Evolutionary conservation across 2,888 invertebrate species (phyloP).

Genomic region (Pammene fasciana): DNA sequence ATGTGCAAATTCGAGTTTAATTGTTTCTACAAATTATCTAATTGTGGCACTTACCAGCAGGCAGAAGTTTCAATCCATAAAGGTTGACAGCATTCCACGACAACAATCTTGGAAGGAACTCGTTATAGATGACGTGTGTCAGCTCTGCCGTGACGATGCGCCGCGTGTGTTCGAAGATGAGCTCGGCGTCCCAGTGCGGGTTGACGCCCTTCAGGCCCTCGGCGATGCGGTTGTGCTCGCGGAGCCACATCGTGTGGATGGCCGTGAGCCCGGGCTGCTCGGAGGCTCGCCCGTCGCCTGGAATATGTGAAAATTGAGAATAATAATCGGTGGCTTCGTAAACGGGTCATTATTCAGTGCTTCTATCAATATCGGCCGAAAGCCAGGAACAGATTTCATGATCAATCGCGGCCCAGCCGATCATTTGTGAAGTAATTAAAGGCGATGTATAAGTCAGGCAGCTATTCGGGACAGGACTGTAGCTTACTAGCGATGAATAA

Average conservation of each 20-base stretch:
- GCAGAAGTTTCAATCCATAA: constrained; percentile 92
- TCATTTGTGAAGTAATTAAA: too few species aligned
- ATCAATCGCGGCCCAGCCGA: too few species aligned
- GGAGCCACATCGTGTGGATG: constrained; percentile 93
- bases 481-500: too few species aligned
- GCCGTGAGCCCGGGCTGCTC: constrained; percentile 95
- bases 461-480: too few species aligned
- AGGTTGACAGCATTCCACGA: constrained; percentile 95
- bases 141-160: constrained; percentile 90
- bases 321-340: too few species aligned
- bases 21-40: too few species aligned
- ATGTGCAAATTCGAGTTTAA: too few species aligned
- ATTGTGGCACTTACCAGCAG: constrained; percentile 79
- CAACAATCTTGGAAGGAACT: constrained; percentile 94
- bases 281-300: constrained; percentile 94
- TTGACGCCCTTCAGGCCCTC: constrained; percentile 91
- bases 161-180: constrained; percentile 91
- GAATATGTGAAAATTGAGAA: constrained; percentile 46
- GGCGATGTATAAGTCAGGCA: too few species aligned
- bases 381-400: too few species aligned
- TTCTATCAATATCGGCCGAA: too few species aligned
- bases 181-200: constrained; percentile 94
- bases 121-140: constrained; percentile 93
- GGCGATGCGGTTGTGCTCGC: constrained; percentile 95
- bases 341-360: too few species aligned